These are phyloP conservation scores for Xiphorhynchus erythropygius DNA, from an alignment of 2,797 vertebrate species.

Conservation along the genomic window DNA sequence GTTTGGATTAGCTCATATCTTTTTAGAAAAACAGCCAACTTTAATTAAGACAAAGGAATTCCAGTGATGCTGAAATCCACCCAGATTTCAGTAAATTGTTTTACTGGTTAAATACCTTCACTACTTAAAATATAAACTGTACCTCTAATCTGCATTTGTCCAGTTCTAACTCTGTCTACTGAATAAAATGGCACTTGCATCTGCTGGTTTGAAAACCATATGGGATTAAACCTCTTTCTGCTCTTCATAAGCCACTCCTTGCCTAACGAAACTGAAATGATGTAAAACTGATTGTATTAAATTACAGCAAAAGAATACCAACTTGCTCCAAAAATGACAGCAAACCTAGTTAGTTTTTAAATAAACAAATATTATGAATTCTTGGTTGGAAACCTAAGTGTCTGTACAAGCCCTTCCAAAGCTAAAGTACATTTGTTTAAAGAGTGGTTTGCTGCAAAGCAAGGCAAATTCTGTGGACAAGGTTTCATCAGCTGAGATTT, in stretches of 20 bases:
- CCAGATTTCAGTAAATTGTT: constrained; percentile 28
- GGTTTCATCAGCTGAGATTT: constrained; percentile 51
- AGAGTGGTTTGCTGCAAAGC: neutral
- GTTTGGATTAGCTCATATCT: constrained; percentile 66
- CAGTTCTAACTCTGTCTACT: neutral
- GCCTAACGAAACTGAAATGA: constrained; percentile 7
- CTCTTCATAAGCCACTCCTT: neutral
- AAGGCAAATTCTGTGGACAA: constrained; percentile 8
- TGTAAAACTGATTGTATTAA: constrained; percentile 31
- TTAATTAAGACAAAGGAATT: constrained; percentile 69
- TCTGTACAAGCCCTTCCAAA: constrained; percentile 32
- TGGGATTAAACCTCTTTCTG: neutral
- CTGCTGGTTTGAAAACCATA: neutral
- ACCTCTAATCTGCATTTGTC: constrained; percentile 12
- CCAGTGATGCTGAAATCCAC: constrained; percentile 44
- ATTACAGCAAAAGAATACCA: neutral
- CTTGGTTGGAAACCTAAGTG: constrained; percentile 19
- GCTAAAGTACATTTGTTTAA: constrained; percentile 11
- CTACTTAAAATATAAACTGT: neutral
- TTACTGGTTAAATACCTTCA: constrained; percentile 22
- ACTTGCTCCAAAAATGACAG: constrained; percentile 33
- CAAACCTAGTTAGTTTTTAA: constrained; percentile 49
- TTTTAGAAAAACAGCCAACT: constrained; percentile 61
- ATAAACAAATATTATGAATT: constrained; percentile 41
- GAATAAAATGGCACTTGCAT: neutral